phyloP scores from a whole-genome alignment of 2,888 invertebrate genomes.

The Drosophila nigricruria region DNA sequence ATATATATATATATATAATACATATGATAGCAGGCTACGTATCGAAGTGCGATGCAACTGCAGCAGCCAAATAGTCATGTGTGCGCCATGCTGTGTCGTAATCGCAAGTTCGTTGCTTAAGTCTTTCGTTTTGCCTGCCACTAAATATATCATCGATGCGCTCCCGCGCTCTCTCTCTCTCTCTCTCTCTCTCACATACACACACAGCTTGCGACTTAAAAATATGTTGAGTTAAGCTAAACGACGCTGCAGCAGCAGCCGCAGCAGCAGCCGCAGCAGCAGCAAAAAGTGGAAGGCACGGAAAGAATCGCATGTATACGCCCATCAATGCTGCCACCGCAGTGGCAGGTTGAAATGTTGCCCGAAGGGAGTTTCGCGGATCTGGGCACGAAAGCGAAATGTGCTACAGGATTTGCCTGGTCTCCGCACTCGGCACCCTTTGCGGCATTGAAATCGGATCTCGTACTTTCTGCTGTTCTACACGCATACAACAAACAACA shows the following conservation, averaged over 20 bases:
- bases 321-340: constrained; percentile 82
- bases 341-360: constrained; percentile 82
- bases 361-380: constrained; percentile 51
- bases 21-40: constrained; percentile 34
- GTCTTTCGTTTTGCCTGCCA: constrained; percentile 79
- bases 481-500: constrained; percentile 78
- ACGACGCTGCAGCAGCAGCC: constrained; percentile 58
- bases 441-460: constrained; percentile 78
- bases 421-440: constrained; percentile 36
- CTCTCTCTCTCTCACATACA: background rate
- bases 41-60: constrained; percentile 25
- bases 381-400: constrained; percentile 83
- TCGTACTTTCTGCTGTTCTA: constrained; percentile 80
- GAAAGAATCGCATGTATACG: constrained; percentile 82
- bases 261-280: constrained; percentile 32
- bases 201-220: constrained; percentile 60
- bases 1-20: constrained; percentile 13
- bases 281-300: constrained; percentile 68
- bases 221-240: constrained; percentile 81
- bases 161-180: constrained; percentile 30
- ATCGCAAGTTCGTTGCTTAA: constrained; percentile 80
- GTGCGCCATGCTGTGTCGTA: constrained; percentile 81
- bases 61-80: constrained; percentile 55
- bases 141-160: constrained; percentile 80
- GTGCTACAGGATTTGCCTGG: constrained; percentile 49